Evolutionary conservation across 1,140 invertebrate genomes (phyloP), one percentile per base, ranked within the genome.

Genomic region (Neomicropteryx cornuta): DNA sequence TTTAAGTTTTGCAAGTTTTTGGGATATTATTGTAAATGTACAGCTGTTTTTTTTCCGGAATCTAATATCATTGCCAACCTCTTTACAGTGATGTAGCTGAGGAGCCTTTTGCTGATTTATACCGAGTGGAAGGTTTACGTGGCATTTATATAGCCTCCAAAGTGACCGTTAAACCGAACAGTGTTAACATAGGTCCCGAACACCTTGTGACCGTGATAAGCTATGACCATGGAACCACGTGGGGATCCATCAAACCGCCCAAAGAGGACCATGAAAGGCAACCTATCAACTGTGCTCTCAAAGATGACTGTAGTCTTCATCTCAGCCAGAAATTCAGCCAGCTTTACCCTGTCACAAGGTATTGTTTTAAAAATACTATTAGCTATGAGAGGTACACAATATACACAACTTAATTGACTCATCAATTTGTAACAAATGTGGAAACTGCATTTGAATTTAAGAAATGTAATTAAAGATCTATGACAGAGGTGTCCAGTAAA

Each of bases 71-170:
- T 28, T 38, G 19, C 18, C 4, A 32, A 13, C 8, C 8, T 53
- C 20, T 48, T 53, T 62, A 11, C 55, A 89, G 84, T 49, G 80
- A 81, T 38, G 77, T 85, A 6, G 70, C 79, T 2, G 79, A 86
- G 35, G 80, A 88, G 44, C 58, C 82, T 6, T 93, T 94, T 67
- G 83, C 84, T n/a, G 90, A 94, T 54, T 55, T 95, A 1, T 87
- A 92, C 51, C 86, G 83, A 56, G 83, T 95, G 0, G 77, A 87
- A 53, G 89, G 89, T 5, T 55, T 95, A 10, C 70, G 77, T 18
- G 90, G 90, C 3, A 83, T 93, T 36, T 94, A 91, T 57, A 91
- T 94, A 43, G 89, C 86, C 1, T 91, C 87, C 0, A 80, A 85
- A 54, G 73, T 91, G 0, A 74, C 72, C 48, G 64, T 62, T 3